These are phyloP conservation scores for Scaptomyza polygonia DNA, from an alignment of 2,888 invertebrate species.

Conservation along the genomic window DNA sequence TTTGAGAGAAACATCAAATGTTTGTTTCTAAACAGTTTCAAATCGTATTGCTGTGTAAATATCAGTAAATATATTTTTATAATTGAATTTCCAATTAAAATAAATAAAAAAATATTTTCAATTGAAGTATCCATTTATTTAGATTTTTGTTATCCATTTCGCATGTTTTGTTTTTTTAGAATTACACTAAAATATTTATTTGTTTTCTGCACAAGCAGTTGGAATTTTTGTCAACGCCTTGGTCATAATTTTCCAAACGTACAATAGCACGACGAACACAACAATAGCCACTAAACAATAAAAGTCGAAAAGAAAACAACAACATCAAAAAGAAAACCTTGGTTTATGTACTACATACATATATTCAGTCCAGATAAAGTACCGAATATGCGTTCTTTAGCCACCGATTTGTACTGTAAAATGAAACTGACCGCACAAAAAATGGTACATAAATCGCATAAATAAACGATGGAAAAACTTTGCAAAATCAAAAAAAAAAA, in stretches of 20 bases:
- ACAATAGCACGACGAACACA: too few species aligned
- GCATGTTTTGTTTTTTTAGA: background rate
- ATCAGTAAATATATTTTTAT: background rate
- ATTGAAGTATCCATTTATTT: conserved; percentile 2
- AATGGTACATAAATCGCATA: conserved; percentile 6
- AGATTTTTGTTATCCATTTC: background rate
- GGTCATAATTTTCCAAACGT: conserved; percentile 54
- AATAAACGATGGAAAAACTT: conserved; percentile 41
- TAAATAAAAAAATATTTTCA: background rate
- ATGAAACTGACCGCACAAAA: conserved; percentile 29
- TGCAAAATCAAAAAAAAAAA: conserved; percentile 46
- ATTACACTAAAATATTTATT: conserved; percentile 12
- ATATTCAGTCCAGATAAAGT: conserved; percentile 42
- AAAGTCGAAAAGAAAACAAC: conserved; percentile 1
- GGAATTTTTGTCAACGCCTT: conserved; percentile 68
- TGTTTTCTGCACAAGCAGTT: conserved; percentile 58
- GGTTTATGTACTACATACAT: too few species aligned
- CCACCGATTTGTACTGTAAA: conserved; percentile 1
- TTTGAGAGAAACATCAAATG: background rate
- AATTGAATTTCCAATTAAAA: background rate
- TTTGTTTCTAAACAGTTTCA: background rate
- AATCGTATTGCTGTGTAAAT: conserved; percentile 5
- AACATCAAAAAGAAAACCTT: conserved; percentile 6
- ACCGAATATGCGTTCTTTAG: conserved; percentile 26
- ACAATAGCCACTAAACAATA: conserved; percentile 32